phyloP scores from a whole-genome alignment of 2,113 vertebrate species.

The Tetrao urogallus region DNA sequence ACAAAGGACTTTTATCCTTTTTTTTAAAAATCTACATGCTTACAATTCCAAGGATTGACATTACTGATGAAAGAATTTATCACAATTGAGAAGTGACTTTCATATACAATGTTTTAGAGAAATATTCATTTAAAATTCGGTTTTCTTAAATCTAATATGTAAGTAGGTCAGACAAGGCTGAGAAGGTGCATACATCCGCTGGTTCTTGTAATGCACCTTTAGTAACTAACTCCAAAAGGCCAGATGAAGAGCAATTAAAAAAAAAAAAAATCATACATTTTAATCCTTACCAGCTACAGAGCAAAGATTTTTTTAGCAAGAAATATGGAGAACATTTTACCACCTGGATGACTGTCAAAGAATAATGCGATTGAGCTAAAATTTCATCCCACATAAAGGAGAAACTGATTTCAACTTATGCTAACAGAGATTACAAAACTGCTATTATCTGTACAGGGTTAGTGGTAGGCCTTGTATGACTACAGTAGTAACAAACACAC shows the following conservation, averaged over 20 bases:
- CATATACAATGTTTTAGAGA: constrained; percentile 49
- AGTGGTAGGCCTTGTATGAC: background rate
- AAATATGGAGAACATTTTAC: constrained; percentile 60
- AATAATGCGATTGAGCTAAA: background rate
- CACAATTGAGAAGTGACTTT: constrained; percentile 27
- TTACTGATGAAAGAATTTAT: constrained; percentile 45
- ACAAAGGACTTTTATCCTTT: background rate
- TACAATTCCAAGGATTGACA: constrained; percentile 27
- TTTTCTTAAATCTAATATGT: constrained; percentile 66
- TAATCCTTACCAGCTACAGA: constrained; percentile 45
- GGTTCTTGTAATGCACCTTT: constrained; percentile 51
- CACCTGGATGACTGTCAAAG: background rate
- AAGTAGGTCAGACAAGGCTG: constrained; percentile 50
- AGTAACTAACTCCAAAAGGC: constrained; percentile 56
- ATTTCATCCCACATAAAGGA: background rate
- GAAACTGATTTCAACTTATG: background rate
- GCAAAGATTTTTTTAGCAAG: constrained; percentile 43
- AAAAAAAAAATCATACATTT: constrained; percentile 70
- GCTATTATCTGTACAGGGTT: background rate
- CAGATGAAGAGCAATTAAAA: constrained; percentile 59
- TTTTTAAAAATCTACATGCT: constrained; percentile 10
- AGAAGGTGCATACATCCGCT: constrained; percentile 35
- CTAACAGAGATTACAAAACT: background rate
- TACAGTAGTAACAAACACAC: background rate
- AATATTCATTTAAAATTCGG: constrained; percentile 22